Evolutionary conservation across 2,888 invertebrate genomes (phyloP).

Genomic region (Archips xylosteana): DNA sequence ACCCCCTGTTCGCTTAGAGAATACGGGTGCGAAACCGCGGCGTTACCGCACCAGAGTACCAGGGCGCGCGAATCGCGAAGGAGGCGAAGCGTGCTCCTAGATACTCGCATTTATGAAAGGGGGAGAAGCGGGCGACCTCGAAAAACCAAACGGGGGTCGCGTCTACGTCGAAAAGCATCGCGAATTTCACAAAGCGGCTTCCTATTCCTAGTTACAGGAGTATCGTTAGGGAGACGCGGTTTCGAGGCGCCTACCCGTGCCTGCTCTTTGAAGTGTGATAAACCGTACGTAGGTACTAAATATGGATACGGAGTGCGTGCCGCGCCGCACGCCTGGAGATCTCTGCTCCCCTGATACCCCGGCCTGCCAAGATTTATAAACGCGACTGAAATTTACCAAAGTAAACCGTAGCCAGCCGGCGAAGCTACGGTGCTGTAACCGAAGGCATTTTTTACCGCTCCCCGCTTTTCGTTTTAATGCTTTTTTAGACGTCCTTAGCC

Average conservation of each 20-base stretch:
- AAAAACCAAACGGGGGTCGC: constrained; percentile 79
- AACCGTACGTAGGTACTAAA: constrained; percentile 70
- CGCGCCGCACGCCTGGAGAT: constrained; percentile 56
- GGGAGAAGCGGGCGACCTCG: constrained; percentile 74
- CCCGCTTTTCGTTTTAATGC: constrained; percentile 31
- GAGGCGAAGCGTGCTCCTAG: constrained; percentile 51
- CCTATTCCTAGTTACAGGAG: constrained; percentile 73
- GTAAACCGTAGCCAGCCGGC: constrained; percentile 33
- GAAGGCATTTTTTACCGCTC: constrained; percentile 34
- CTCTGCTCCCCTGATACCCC: constrained; percentile 56
- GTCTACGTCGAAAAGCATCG: constrained; percentile 74
- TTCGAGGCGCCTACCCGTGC: constrained; percentile 69
- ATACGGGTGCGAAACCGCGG: constrained; percentile 72
- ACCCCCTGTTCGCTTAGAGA: constrained; percentile 45
- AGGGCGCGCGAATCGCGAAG: constrained; percentile 52
- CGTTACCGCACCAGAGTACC: constrained; percentile 58
- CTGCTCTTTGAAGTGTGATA: constrained; percentile 81
- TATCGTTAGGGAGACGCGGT: constrained; percentile 72
- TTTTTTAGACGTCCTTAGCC: constrained; percentile 33
- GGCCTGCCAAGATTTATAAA: constrained; percentile 60
- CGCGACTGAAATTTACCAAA: constrained; percentile 55
- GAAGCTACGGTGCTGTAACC: constrained; percentile 23
- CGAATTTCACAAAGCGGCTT: constrained; percentile 82
- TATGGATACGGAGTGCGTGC: constrained; percentile 70
- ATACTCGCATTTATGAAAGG: constrained; percentile 52